A percentile compares a stretch with the other conserved stretches of the same genome.
Conservation (phyloP, 1,140 invertebrate genomes). For the Bombus haemorrhoidalis region DNA sequence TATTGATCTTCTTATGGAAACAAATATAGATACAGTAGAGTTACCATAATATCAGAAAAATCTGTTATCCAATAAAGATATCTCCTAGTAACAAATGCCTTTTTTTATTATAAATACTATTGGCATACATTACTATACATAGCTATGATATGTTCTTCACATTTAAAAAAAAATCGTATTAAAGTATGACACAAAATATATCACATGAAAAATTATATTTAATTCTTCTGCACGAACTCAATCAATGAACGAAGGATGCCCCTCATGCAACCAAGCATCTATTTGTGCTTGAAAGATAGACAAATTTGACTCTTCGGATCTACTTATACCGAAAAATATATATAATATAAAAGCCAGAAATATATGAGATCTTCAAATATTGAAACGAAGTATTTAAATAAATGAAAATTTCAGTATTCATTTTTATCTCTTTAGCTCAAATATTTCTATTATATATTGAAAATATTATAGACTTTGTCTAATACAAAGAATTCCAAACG, state of each 20-base stretch:
- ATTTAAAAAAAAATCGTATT: neutral
- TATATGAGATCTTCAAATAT: too few relatives aligned
- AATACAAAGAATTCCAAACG: neutral
- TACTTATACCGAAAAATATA: too few relatives aligned
- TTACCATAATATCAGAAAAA: neutral
- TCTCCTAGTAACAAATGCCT: neutral
- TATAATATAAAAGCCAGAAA: too few relatives aligned
- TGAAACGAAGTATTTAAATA: neutral
- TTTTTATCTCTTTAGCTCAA: too few relatives aligned
- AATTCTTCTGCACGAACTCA: neutral
- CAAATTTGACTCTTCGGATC: neutral
- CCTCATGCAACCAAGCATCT: too few relatives aligned
- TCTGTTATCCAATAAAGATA: neutral
- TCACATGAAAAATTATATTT: neutral
- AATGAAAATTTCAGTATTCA: neutral
- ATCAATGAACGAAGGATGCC: too few relatives aligned
- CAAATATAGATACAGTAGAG: neutral
- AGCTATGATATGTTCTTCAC: neutral
- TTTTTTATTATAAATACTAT: neutral
- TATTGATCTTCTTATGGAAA: too few relatives aligned
- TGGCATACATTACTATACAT: neutral
- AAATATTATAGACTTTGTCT: neutral
- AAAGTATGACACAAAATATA: neutral
- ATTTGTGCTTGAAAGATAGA: neutral
- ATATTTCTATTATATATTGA: neutral